These are phyloP conservation scores for Kryptolebias ocellatus DNA, from an alignment of 2,797 vertebrate species.

Conservation along the genomic window DNA sequence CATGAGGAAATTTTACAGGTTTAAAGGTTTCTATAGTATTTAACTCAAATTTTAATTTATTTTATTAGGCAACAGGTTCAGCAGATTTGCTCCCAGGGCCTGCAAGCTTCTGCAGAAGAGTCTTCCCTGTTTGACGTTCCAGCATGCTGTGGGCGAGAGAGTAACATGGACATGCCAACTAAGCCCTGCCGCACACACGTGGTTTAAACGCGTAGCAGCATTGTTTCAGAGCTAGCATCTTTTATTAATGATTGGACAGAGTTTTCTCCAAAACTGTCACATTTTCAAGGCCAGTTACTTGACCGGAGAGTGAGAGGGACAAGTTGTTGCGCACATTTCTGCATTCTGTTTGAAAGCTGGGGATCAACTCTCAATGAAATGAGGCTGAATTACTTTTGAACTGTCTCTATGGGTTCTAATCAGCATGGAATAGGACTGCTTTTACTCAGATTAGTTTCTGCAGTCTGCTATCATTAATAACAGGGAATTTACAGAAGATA, in stretches of 20 bases:
- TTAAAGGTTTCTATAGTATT: not conserved
- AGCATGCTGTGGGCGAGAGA: conserved; percentile 89
- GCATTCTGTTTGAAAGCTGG: conserved; percentile 65
- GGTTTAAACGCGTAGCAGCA: conserved; percentile 61
- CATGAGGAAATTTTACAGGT: not conserved
- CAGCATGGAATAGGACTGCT: conserved; percentile 7
- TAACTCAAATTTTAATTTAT: not conserved
- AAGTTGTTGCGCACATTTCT: conserved; percentile 62
- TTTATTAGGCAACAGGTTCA: conserved; percentile 89
- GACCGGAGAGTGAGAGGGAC: conserved; percentile 58
- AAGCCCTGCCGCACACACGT: conserved; percentile 86
- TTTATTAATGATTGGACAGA: conserved; percentile 13
- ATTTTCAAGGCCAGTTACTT: conserved; percentile 74
- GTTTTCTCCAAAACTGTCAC: conserved; percentile 15
- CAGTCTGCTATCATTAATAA: not conserved
- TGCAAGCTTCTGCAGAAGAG: conserved; percentile 81
- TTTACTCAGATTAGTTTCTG: conserved; percentile 21
- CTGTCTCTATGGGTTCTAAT: conserved; percentile 34
- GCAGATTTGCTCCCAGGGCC: conserved; percentile 83
- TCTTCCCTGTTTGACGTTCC: conserved; percentile 78
- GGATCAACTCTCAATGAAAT: conserved; percentile 48
- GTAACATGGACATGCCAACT: conserved; percentile 83
- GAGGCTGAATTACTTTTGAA: conserved; percentile 55
- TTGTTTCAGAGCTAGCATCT: conserved; percentile 15
- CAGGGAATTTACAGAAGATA: not conserved